Evolutionary conservation across 2,113 vertebrate genomes (phyloP), one percentile per base, ranked within the genome.

Genomic region (Pollachius pollachius): DNA sequence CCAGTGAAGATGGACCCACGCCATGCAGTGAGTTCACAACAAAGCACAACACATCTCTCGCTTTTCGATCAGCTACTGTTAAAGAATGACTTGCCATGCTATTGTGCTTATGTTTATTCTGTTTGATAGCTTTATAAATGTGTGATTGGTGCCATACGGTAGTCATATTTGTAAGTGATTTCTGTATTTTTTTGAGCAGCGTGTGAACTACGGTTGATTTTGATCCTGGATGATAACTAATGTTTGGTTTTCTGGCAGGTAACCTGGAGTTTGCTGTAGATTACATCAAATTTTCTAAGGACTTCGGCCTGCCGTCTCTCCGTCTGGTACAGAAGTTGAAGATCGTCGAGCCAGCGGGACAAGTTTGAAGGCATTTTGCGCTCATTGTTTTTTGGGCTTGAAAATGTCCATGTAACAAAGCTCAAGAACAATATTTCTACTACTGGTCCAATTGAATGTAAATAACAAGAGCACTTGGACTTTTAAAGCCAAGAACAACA

Each of bases 361-460:
- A 34, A 17, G 2, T 69, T 27, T 64, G 16, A 70, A 69, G 30
- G 69, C 18, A 21, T 17, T 57, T 58, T 13, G 41, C 17, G 17
- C 21, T 65, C n/a, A 52, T 4, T 17, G 15, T 58, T 11, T 78
- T 17, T 66, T 19, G 65, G 58, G 23, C n/a, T 21, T 15, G n/a
- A 3, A 67, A 64, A 48, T 63, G 21, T 63, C 18, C 19, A 37
- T 72, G 54, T 71, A 52, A 77, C 17, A 18, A 41, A 48, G 61
- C 23, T 18, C 37, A 66, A 57, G 57, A 72, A 19, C 21, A 62
- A 27, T 5, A 23, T 62, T 76, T 79, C 79, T 76, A 64, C 23
- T 41, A 57, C 66, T 68, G 34, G 27, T 57, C 37, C 54, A 62
- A 61, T 69, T 85, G 71, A 84, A 79, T 76, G 80, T 80, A 67